A percentile compares a stretch with the other conserved stretches of the same genome.
Evolutionary conservation across 2,888 invertebrate genomes (phyloP).

Genomic region (Troides aeacus): DNA sequence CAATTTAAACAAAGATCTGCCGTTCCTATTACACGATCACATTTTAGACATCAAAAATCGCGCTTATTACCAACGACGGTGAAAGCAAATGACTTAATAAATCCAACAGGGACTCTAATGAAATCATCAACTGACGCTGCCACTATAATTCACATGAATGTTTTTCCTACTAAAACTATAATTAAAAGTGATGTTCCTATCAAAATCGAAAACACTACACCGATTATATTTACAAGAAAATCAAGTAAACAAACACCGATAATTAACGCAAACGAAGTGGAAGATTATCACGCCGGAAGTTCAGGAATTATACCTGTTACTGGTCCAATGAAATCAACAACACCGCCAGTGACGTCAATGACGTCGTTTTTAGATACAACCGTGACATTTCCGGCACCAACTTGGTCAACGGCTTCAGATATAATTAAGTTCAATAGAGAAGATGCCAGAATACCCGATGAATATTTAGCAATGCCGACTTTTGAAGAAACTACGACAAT

Average conservation of each 20-base stretch:
- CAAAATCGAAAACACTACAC: conserved; percentile 35
- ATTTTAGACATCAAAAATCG: conserved; percentile 46
- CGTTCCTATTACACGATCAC: conserved; percentile 44
- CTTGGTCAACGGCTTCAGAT: conserved; percentile 52
- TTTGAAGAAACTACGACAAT: conserved; percentile 29
- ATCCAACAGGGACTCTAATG: conserved; percentile 30
- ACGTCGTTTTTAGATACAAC: conserved; percentile 47
- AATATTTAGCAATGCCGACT: conserved; percentile 46
- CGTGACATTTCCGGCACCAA: conserved; percentile 36
- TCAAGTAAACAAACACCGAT: conserved; percentile 40
- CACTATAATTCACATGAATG: conserved; percentile 83
- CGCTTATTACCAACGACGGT: conserved; percentile 35
- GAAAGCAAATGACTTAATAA: conserved; percentile 31
- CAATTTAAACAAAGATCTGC: conserved; percentile 63
- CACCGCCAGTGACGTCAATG: conserved; percentile 41
- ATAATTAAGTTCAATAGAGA: conserved; percentile 63
- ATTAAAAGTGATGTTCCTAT: conserved; percentile 38
- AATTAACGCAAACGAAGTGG: conserved; percentile 55
- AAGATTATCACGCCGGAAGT: conserved; percentile 68
- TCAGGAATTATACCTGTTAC: conserved; percentile 62
- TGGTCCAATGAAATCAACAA: conserved; percentile 31
- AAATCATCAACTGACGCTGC: conserved; percentile 60
- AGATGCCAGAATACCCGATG: conserved; percentile 66
- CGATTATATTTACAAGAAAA: conserved; percentile 30
- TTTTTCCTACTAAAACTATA: conserved; percentile 76